These are phyloP conservation scores for Drosophila eugracilis DNA, from an alignment of 1,140 invertebrate genomes.

Conservation along the genomic window DNA sequence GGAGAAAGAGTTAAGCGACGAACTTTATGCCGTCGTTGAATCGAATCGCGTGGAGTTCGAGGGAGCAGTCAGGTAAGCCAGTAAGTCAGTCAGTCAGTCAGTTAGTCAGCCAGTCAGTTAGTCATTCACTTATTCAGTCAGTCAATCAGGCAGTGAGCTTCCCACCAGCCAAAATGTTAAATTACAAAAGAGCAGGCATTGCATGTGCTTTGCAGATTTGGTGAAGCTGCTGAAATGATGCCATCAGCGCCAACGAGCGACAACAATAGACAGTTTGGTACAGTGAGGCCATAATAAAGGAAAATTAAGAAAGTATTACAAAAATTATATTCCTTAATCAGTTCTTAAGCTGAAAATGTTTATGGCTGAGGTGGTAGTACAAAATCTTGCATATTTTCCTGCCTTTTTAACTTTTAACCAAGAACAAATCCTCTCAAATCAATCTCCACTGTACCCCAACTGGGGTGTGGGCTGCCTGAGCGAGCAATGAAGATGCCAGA, in stretches of 20 bases:
- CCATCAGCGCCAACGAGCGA: slow-evolving; percentile 61
- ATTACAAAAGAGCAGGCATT: slow-evolving; percentile 66
- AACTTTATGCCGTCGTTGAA: slow-evolving; percentile 51
- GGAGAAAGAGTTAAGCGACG: slow-evolving; percentile 70
- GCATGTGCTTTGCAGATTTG: slow-evolving; percentile 54
- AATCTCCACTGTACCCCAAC: slow-evolving; percentile 6
- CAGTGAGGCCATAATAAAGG: slow-evolving; percentile 11
- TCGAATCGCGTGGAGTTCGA: slow-evolving; percentile 30
- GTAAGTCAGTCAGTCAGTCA: slow-evolving; percentile 21
- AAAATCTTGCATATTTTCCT: too few relatives aligned
- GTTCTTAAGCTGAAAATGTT: too few relatives aligned
- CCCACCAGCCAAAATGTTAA: slow-evolving; percentile 58
- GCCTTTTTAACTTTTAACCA: not conserved
- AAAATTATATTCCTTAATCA: too few relatives aligned
- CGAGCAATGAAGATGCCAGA: slow-evolving; percentile 22
- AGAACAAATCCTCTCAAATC: not conserved
- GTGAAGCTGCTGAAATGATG: slow-evolving; percentile 75
- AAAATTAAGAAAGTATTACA: too few relatives aligned
- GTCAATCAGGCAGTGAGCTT: slow-evolving; percentile 45
- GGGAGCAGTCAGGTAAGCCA: slow-evolving; percentile 54
- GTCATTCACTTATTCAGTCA: slow-evolving; percentile 26
- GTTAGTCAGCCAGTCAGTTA: slow-evolving; percentile 24
- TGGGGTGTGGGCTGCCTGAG: slow-evolving; percentile 25
- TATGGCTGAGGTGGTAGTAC: too few relatives aligned
- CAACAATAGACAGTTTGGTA: slow-evolving; percentile 41